phyloP scores from a whole-genome alignment of 2,797 vertebrate species.

The Catamblyrhynchus diadema region DNA sequence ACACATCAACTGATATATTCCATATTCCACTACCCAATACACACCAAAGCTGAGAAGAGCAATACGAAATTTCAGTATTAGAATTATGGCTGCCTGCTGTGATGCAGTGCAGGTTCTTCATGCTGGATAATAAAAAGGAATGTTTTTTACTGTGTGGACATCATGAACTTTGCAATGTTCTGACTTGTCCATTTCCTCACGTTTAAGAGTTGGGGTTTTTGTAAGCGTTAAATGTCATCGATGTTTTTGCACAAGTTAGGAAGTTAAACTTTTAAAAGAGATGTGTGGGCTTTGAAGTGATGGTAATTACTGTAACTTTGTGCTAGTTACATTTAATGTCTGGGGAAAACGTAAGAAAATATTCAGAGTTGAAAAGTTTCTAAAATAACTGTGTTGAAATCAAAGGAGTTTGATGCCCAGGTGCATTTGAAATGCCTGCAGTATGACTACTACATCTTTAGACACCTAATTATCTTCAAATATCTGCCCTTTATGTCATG shows the following conservation, averaged over 20 bases:
- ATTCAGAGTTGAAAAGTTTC: neutral
- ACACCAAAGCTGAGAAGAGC: neutral
- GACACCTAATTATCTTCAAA: neutral
- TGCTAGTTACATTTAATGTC: neutral
- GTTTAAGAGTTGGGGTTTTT: neutral
- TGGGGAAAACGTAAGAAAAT: neutral
- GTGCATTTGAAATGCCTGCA: neutral
- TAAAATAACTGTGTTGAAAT: neutral
- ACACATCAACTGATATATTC: neutral
- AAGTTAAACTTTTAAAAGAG: neutral
- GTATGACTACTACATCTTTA: neutral
- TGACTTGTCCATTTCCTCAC: neutral
- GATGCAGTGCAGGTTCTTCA: neutral
- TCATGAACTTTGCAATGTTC: neutral
- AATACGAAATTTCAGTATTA: neutral
- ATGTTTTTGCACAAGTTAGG: neutral
- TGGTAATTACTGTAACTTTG: neutral
- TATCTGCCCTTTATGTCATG: neutral
- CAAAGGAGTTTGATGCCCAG: neutral
- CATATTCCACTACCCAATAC: neutral
- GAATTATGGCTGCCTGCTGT: neutral
- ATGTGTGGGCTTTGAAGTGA: neutral
- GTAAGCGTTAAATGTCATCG: neutral
- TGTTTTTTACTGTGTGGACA: neutral
- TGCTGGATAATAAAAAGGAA: neutral